These are phyloP conservation scores for Cyanoliseus patagonus DNA, from an alignment of 2,113 vertebrate species.

Conservation along the genomic window DNA sequence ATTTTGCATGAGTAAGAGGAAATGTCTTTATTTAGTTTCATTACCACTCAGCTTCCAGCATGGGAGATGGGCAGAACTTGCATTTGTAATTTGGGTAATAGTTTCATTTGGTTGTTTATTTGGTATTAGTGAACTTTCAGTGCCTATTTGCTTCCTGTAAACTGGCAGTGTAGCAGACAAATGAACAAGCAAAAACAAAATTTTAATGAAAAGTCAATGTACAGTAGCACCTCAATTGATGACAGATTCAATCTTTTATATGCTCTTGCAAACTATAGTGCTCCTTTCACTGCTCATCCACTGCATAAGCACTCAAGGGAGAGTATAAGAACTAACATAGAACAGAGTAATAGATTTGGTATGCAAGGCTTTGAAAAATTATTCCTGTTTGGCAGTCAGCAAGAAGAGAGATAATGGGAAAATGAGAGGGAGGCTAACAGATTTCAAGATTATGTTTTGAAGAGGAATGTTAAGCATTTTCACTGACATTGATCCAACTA, in stretches of 20 bases:
- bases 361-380: constrained; percentile 3
- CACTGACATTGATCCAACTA: neutral
- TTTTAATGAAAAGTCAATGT: neutral
- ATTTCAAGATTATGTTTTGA: constrained; percentile 37
- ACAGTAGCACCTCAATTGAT: neutral
- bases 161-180: neutral
- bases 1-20: constrained; percentile 41
- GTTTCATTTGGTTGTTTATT: constrained; percentile 32
- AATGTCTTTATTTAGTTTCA: constrained; percentile 45
- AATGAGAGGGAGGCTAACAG: constrained; percentile 14
- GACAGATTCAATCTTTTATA: neutral
- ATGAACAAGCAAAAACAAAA: neutral
- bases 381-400: constrained; percentile 26
- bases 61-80: neutral
- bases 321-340: neutral
- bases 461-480: constrained; percentile 25
- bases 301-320: neutral
- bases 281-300: neutral
- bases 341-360: neutral
- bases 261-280: neutral
- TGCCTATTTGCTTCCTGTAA: constrained; percentile 20
- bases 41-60: constrained; percentile 20
- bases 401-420: constrained; percentile 29
- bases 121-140: constrained; percentile 20
- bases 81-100: constrained; percentile 25